phyloP scores from a whole-genome alignment of 2,113 vertebrate species.

The Chinchilla lanigera region DNA sequence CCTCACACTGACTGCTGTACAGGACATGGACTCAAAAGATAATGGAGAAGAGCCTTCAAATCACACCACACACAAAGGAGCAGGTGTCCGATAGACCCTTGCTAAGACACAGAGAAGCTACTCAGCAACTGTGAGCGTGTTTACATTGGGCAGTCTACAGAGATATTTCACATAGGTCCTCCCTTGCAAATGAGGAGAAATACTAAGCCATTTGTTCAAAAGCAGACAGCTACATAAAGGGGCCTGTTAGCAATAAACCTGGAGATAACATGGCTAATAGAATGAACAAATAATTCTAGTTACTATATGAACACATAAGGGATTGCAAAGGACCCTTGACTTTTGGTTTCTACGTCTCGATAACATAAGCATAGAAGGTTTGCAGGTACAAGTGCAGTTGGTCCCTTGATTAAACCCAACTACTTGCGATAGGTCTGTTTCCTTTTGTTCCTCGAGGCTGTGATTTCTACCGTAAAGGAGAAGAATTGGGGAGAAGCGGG shows the following conservation, averaged over 20 bases:
- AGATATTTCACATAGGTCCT: background rate
- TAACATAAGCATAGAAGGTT: background rate
- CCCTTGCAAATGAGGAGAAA: background rate
- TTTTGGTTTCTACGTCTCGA: background rate
- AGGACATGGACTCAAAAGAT: background rate
- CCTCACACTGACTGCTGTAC: background rate
- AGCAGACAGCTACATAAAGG: background rate
- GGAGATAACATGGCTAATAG: background rate
- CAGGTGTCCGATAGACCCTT: background rate
- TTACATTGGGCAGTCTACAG: background rate
- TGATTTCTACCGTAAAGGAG: background rate
- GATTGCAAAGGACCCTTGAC: background rate
- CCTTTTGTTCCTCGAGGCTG: background rate
- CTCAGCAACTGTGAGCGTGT: background rate
- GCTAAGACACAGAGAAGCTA: background rate
- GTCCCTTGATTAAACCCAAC: background rate
- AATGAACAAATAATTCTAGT: background rate
- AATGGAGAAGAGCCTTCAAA: background rate
- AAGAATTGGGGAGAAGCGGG: too few species aligned
- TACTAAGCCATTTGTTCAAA: background rate
- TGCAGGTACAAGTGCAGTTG: rapidly evolving
- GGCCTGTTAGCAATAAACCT: background rate
- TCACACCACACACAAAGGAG: background rate
- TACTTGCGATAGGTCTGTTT: too few species aligned
- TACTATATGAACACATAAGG: background rate